Conservation (phyloP, 2,113 vertebrate genomes). For the Oryzias melastigma region DNA sequence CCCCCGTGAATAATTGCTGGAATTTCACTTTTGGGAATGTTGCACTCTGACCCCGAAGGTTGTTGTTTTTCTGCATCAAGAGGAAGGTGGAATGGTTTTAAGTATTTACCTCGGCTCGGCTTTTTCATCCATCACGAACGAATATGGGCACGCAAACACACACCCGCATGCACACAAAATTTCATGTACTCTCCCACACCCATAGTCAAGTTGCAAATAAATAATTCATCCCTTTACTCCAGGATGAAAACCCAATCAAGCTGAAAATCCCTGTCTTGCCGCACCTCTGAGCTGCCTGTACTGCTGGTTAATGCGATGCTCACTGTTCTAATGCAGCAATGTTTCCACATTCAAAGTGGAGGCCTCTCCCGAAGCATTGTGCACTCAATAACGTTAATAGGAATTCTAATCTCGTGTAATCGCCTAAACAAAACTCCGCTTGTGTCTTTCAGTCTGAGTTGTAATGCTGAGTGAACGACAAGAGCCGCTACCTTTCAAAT, state of each 20-base stretch:
- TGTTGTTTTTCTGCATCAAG: constrained; percentile 73
- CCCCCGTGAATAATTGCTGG: constrained; percentile 82
- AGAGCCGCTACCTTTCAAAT: constrained; percentile 54
- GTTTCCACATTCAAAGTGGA: constrained; percentile 70
- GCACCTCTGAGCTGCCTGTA: constrained; percentile 82
- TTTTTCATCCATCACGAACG: constrained; percentile 55
- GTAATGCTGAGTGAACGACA: constrained; percentile 54
- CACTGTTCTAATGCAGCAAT: constrained; percentile 68
- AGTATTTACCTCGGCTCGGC: constrained; percentile 68
- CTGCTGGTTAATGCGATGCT: constrained; percentile 82
- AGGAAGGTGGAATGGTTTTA: constrained; percentile 72
- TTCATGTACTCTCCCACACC: constrained; percentile 41
- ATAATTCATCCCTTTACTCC: constrained; percentile 86
- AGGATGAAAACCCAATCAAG: constrained; percentile 89
- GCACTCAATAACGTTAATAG: constrained; percentile 56
- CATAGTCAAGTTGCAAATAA: constrained; percentile 71
- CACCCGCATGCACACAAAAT: constrained; percentile 32
- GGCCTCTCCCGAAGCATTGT: constrained; percentile 51
- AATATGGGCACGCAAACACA: constrained; percentile 24
- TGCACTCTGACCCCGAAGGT: constrained; percentile 73
- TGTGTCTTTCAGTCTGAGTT: constrained; percentile 46
- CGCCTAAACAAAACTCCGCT: constrained; percentile 63
- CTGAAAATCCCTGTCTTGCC: constrained; percentile 85
- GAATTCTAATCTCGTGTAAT: constrained; percentile 72
- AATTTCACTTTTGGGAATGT: constrained; percentile 83